Evolutionary conservation across 2,113 vertebrate species (phyloP), one percentile per base, ranked within the genome.

Genomic region (Colinus virginianus): DNA sequence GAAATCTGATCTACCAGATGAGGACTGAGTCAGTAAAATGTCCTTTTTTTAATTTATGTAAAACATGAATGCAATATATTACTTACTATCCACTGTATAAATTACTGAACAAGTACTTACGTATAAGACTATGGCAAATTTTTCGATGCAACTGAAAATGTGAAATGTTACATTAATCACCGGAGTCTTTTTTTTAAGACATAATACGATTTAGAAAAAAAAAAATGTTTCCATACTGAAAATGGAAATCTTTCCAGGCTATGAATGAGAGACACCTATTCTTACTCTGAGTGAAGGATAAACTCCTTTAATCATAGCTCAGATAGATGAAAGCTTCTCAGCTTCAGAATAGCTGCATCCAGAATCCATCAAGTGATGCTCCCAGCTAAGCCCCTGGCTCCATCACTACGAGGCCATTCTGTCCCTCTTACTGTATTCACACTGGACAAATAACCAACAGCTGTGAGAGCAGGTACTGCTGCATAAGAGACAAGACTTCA

Each of bases 41-140:
- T 72, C 64, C 74, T 84, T 53, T 63, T 77, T 77, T 87, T 72
- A 78, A 90, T 91, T 95, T 67, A 82, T 9, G 67, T 87, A 95
- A 95, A 94, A 90, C 78, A 84, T 25, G 62, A 96, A 96, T 79
- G 85, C 86, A 96, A 96, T 96, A 95, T 96, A 97, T 97, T 97
- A 96, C 74, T 95, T 90, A 95, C 93, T 95, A 96, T 95, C 90
- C 94, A 92, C 94, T 95, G 95, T 92, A 96, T 94, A 97, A 97
- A 97, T 97, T 94, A 97, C 6, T 96, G 95, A 79, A 96, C 72
- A 93, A 93, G 84, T 91, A 95, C 59, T 94, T 77, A 68, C 87
- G 95, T 88, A 90, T 64, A 95, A 96, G 96, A 96, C 86, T 72
- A 87, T 93, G 90, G 95, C 80, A 92, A 90, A 53, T 92, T 87